Base-by-base conservation (phyloP, 1,140 invertebrate genomes). In the Latrodectus geometricus region DNA sequence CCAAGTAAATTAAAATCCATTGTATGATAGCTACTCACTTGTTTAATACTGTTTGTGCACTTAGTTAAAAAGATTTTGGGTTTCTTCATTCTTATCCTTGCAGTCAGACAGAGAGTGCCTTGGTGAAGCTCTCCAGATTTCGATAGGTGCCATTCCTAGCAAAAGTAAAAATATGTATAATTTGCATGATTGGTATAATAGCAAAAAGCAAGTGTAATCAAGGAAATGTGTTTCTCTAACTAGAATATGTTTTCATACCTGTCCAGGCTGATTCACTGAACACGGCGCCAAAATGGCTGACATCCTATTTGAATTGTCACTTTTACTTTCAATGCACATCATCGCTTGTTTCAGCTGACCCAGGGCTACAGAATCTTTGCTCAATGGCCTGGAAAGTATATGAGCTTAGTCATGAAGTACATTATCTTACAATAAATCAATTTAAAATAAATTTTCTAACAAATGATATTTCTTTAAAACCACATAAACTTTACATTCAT, bases 261-360 rank as follows among this genome's bases (percentile, higher is more conserved):
- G 84, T 15, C 78, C 76, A n/a, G 21, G 5, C 54, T 72, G 70
- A 49, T n/a, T 79, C 2, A 49, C 9, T 15, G 66, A 49, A 48
- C 84, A 86, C 48, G n/a, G 20, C 0, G 52, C 35, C 12, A 86
- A 20, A 0, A 23, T 20, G 61, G 78, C 21, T 4, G 21, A 54
- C 1, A 75, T 21, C 49, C 61, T 86, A 21, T 72, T 86, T 8
- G 54, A 21, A 8, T 48, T 72, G 23, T 20, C 11, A 61, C 9
- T 61, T 20, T 70, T 48, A 9, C 65, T 78, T 65, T 78, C 66
- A 61, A 86, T 73, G 88, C 91, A 92, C n/a, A 89, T 48, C 8
- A 89, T 87, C 14, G 89, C 90, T 88, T 92, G 91, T 23, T 89
- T 88, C 17, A 92, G 88, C 69, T 91, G 89, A 9, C 91, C 91